These are phyloP conservation scores for Mirounga angustirostris DNA, from an alignment of 2,113 vertebrate species.

Conservation along the genomic window DNA sequence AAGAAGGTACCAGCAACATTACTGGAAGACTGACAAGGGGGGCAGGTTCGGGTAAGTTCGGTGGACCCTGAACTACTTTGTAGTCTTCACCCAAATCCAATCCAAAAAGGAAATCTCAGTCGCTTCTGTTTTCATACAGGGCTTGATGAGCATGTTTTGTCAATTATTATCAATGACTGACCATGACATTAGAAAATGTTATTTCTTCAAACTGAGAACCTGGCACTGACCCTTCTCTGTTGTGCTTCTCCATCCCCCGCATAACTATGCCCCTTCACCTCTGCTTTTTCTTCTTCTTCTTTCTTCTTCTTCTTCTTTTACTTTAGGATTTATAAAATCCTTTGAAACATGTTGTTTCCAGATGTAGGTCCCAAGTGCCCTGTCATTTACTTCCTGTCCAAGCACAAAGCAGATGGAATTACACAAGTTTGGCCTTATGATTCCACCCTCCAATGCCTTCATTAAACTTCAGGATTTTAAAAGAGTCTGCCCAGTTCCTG, in stretches of 20 bases:
- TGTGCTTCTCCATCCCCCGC: neutral
- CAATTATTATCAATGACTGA: conserved; percentile 52
- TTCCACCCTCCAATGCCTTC: conserved; percentile 72
- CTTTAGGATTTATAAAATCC: conserved; percentile 82
- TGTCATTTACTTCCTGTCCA: conserved; percentile 83
- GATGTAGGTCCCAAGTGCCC: conserved; percentile 83
- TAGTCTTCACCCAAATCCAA: neutral
- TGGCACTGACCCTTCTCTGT: conserved; percentile 22
- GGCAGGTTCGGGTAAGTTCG: neutral
- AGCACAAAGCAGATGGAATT: conserved; percentile 80
- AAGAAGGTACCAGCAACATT: neutral
- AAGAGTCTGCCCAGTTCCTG: conserved; percentile 66
- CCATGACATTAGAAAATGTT: conserved; percentile 49
- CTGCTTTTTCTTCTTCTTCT: neutral
- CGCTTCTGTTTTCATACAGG: conserved; percentile 36
- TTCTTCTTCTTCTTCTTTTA: conserved; percentile 63
- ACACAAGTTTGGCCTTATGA: conserved; percentile 46
- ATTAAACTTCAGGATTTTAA: conserved; percentile 81
- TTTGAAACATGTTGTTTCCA: conserved; percentile 88
- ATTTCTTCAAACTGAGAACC: conserved; percentile 54
- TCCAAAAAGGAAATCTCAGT: neutral
- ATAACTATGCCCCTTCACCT: conserved; percentile 56
- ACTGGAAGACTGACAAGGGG: neutral
- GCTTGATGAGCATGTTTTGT: conserved; percentile 43
- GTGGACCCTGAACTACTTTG: neutral